A percentile compares a stretch with the other conserved stretches of the same genome.
Conservation (phyloP, 92 coral and sea anemone species). For the Porites cylindrica region DNA sequence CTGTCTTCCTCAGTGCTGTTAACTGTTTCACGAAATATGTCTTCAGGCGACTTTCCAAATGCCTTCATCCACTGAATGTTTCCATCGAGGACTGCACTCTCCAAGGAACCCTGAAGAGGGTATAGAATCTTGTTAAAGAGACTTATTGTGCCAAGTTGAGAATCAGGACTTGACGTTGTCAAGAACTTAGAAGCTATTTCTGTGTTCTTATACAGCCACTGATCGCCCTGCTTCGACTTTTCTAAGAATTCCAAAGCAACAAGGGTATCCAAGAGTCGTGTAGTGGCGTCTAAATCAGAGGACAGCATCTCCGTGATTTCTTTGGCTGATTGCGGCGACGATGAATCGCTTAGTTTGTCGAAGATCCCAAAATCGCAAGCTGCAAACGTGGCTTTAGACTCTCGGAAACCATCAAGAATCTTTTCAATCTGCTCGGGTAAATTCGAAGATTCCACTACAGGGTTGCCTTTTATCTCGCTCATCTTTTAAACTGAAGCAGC, state of each 20-base stretch:
- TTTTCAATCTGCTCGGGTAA: constrained; percentile 13
- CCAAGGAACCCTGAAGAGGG: not conserved
- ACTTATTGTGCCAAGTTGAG: not conserved
- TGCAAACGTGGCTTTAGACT: constrained; percentile 12
- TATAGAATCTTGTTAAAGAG: not conserved
- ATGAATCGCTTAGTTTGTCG: not conserved
- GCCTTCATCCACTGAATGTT: not conserved
- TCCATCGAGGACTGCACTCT: not conserved
- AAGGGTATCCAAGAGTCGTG: constrained; percentile 36
- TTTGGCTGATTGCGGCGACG: constrained; percentile 27
- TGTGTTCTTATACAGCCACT: not conserved
- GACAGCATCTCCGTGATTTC: constrained; percentile 11
- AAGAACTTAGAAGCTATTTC: not conserved
- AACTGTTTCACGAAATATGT: not conserved
- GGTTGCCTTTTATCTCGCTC: not conserved
- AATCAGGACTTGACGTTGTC: not conserved
- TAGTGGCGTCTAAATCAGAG: constrained; percentile 29
- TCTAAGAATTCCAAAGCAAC: constrained; percentile 31
- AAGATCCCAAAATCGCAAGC: constrained; percentile 46
- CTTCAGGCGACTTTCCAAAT: not conserved
- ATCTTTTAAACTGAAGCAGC: no score
- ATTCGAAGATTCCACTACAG: not conserved
- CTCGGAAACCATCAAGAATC: constrained; percentile 41
- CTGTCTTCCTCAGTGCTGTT: not conserved
- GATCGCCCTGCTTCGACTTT: not conserved